These are phyloP conservation scores for Hylaeus volcanicus DNA, from an alignment of 1,140 invertebrate genomes.

Conservation along the genomic window DNA sequence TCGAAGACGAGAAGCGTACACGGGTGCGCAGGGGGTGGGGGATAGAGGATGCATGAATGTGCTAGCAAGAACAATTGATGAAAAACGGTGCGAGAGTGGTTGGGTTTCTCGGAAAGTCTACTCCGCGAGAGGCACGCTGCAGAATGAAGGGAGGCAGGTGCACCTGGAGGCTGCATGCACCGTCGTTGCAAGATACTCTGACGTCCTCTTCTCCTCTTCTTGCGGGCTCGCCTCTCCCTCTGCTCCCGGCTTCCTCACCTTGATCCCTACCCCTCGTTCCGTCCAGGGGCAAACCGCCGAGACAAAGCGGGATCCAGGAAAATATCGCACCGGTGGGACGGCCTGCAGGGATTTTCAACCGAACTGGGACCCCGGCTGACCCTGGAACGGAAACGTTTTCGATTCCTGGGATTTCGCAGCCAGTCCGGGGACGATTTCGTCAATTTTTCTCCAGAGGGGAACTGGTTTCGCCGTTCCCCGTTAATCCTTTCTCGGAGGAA, in stretches of 20 bases:
- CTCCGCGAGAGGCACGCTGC: constrained; percentile 50
- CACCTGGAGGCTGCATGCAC: constrained; percentile 63
- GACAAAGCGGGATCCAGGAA: constrained; percentile 15
- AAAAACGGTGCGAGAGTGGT: constrained; percentile 65
- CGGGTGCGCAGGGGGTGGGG: neutral
- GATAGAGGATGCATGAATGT: constrained; percentile 44
- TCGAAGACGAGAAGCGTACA: constrained; percentile 8
- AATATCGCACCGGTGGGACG: constrained; percentile 1
- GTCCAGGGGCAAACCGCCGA: constrained; percentile 10
- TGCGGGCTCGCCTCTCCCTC: neutral
- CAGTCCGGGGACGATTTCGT: neutral
- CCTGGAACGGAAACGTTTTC: neutral
- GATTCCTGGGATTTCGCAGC: too few species aligned
- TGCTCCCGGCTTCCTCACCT: neutral
- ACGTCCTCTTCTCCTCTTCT: constrained; percentile 42
- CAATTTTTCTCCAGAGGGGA: neutral
- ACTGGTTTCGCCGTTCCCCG: neutral
- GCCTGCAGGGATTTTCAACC: neutral
- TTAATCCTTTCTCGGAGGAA: neutral
- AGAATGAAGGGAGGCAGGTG: constrained; percentile 69
- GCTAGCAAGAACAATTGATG: constrained; percentile 66
- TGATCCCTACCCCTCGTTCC: neutral
- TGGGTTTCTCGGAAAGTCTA: constrained; percentile 61
- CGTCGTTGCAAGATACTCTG: constrained; percentile 51
- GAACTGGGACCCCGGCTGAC: neutral